phyloP scores from a whole-genome alignment of 2,797 vertebrate genomes.

The Peromyscus attwateri region DNA sequence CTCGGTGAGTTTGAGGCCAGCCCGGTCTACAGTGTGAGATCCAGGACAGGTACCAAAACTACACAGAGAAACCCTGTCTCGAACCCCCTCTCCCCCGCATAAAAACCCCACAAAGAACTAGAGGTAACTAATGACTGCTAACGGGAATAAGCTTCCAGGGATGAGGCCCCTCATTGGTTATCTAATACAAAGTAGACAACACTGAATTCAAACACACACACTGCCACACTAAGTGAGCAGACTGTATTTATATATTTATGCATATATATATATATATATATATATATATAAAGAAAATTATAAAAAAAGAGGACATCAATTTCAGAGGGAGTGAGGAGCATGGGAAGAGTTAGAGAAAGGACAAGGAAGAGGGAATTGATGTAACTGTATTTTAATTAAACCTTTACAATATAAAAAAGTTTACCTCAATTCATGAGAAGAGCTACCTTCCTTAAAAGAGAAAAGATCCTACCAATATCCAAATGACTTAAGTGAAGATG shows the following conservation, averaged over 20 bases:
- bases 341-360: not conserved
- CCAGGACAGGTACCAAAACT: no score
- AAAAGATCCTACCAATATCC: not conserved
- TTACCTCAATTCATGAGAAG: not conserved
- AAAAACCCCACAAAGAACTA: not conserved
- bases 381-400: not conserved
- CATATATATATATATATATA: not conserved
- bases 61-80: no score
- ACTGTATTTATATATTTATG: not conserved
- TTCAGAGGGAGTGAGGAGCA: not conserved
- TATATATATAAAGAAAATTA: not conserved
- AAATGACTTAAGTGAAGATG: not conserved
- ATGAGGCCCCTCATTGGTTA: not conserved
- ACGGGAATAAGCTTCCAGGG: no score
- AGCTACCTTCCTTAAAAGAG: slow-evolving; percentile 38
- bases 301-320: not conserved
- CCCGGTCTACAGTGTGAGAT: no score
- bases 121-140: not conserved
- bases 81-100: no score
- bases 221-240: not conserved
- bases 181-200: not conserved
- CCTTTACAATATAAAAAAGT: not conserved
- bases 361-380: not conserved
- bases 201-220: not conserved
- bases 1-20: no score